Evolutionary conservation across 2,797 vertebrate genomes (phyloP), one percentile per base, ranked within the genome.

Genomic region (Tenualosa ilisha): DNA sequence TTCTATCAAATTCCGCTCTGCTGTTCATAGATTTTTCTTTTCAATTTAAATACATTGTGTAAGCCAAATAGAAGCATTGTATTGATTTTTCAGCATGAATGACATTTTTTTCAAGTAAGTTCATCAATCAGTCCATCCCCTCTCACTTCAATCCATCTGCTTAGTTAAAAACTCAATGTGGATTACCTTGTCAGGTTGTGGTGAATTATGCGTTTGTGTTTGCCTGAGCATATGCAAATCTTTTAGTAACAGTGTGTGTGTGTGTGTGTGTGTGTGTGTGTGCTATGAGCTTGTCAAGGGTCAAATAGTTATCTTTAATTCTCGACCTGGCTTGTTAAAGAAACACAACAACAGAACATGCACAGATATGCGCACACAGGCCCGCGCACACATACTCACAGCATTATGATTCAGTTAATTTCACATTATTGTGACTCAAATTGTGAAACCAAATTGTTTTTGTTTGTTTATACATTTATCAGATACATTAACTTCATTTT

Each of bases 81-180:
- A 93, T 90, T 91, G 91, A 92, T 90, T 91, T 75, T 90, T 88
- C 90, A 84, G 87, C 91, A 90, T 93, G 91, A 93, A 92, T 92
- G 92, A 63, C 82, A 87, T 79, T 92, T 93, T 92, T 92, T 88
- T 43, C 89, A 91, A 91, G 94, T 92, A 90, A 95, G 91, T 92
- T 94, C 92, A 95, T 96, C 92, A 94, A 93, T 95, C 89, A 86
- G 89, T 89, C 92, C 92, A 88, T 90, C 87, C 90, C 82, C 53
- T 90, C 89, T 92, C 89, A 86, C 88, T 86, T n/a, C 72, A 91
- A 82, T 89, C 91, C 50, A 90, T 90, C 90, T 92, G 94, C 68
- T 93, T 93, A 91, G 92, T 95, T 94, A 95, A 95, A 95, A 93
- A 94, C 91, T 89, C 90, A 90, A 92, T 91, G 0, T 91, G 94